Base-by-base conservation (phyloP, 2,888 invertebrate species). In the Tiphia femorata region DNA sequence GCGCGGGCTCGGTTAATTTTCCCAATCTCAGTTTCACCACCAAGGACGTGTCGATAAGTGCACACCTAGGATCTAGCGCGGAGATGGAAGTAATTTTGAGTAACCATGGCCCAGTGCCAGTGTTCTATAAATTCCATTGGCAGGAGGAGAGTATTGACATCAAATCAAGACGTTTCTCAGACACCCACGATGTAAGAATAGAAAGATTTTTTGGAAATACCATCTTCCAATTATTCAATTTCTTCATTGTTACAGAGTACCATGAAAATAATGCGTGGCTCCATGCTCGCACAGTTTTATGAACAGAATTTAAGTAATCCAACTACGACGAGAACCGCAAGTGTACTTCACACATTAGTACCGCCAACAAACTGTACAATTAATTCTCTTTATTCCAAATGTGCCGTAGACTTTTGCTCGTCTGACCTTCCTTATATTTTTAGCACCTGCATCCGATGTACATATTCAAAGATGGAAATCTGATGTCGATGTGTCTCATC, bases 1-100 rank as follows among this genome's bases (percentile, higher is more conserved):
- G 92, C 37, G 82, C 81, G 40, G 92, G 90, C 25, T 87, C 86
- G 78, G 87, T 92, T 1, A 89, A 90, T 81, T 92, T 88, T 76
- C 92, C 92, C 0, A 90, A 91, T 72, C 77, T 92, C 43, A 84
- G 84, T 33, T 83, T 91, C 49, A 77, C 85, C 58, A 86, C 89
- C 35, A 84, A 84, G 10, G 79, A 82, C 57, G 79, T 91, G 2
- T 86, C 89, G 77, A 91, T 92, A 75, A 87, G 87, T 41, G 90
- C 90, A 73, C 84, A 90, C 23, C 76, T 85, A 58, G 85, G 85
- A 48, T 85, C 85, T 1, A 84, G 84, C 30, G 80, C 78, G 1
- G 84, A 84, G 10, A 73, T 82, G 58, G 82, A 81, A 55, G 70
- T 89, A 23, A 83, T 84, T 52, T 74, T 89, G 43, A 84, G 83